Conservation (phyloP, 2,113 vertebrate genomes). For the Oceanites oceanicus region DNA sequence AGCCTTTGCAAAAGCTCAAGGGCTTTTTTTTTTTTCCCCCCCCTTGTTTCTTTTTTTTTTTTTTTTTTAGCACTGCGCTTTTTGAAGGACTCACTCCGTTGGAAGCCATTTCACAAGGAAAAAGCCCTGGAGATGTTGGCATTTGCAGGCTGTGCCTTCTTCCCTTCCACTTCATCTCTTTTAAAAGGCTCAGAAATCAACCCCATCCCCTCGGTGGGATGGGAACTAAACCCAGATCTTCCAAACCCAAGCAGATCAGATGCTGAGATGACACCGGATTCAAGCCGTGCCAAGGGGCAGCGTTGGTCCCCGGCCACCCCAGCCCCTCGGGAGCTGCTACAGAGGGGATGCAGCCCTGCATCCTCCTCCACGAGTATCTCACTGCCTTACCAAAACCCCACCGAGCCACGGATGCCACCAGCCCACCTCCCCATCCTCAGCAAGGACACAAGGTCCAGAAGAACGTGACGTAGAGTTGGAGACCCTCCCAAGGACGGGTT, state of each 20-base stretch:
- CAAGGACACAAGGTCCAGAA: not conserved
- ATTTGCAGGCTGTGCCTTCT: not conserved
- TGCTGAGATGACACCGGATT: not conserved
- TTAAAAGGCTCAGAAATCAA: not conserved
- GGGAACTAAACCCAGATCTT: not conserved
- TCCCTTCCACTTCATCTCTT: not conserved
- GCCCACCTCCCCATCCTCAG: not conserved
- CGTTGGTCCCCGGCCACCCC: not conserved
- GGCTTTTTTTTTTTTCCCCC: not conserved
- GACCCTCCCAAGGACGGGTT: not conserved
- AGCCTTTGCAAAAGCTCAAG: not conserved
- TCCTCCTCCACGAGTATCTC: not conserved
- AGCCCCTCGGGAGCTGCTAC: not conserved
- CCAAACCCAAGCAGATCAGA: not conserved
- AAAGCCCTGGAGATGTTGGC: not conserved
- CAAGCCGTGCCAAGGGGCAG: not conserved
- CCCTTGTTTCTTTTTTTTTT: not conserved
- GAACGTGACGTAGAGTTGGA: not conserved
- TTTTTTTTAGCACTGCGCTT: not conserved
- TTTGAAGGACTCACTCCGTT: not conserved
- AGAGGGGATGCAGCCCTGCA: not conserved
- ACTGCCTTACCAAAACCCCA: not conserved
- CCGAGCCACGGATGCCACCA: not conserved
- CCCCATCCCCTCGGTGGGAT: rapidly evolving
- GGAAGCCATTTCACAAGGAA: not conserved